Base-by-base conservation (phyloP, 2,888 invertebrate genomes). In the Trissolcus brochymenae region DNA sequence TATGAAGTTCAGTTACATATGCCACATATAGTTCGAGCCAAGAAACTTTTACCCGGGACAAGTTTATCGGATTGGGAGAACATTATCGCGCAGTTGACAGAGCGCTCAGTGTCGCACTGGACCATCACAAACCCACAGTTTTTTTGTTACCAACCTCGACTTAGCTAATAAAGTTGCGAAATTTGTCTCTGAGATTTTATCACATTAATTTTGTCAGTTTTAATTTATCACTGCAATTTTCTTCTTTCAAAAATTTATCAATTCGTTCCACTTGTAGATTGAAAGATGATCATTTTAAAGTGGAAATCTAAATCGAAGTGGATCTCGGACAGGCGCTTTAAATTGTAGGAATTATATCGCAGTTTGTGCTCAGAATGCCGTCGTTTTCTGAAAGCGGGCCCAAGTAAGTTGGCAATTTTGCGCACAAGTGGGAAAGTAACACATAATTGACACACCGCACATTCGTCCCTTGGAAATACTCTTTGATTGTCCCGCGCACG, bases 51-150 rank as follows among this genome's bases (percentile, higher is more conserved):
- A 11, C 35, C 41, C 6, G 41, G 41, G 53, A 75, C 65, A 75
- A 75, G 68, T 75, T 75, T 75, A 75, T 75, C 75, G 60, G 62
- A 74, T 68, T 73, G 66, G 41, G 68, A 64, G 64, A 60, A 68
- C 75, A 59, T 75, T 75, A 75, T 70, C 68, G 62, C 59, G 35
- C 59, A 70, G 75, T 65, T 70, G 68, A 75, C 59, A 74, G 75
- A 60, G 49, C 49, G 40, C 59, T 65, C 49, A 53, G 9, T 25
- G 29, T 74, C 56, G 17, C 21, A 9, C 50, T 57, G 53, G 62
- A 74, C 50, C 35, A 35, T 19, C 51, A 51, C 11, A 51, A 19
- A 19, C 11, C 51, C 11, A 51, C 51, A 9, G 17, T 16, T 51
- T 35, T 35, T 35, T 35, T 11, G 9, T 35, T 2, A 9, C 29